Base-by-base conservation (phyloP, 2,113 vertebrate species). In the Sturnus vulgaris region DNA sequence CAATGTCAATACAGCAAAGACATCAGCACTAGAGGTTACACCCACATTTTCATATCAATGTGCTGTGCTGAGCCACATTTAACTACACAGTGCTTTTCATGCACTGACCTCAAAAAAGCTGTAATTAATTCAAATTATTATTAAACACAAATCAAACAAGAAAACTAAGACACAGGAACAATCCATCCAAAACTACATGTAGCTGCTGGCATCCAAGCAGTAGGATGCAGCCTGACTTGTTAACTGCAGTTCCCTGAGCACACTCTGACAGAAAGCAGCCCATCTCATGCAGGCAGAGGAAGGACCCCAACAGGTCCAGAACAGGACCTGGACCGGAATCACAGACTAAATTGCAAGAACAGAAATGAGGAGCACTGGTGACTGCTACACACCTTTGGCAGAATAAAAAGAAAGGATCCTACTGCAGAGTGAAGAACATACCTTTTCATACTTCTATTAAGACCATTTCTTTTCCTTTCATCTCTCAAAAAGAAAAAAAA, bases 11-110 rank as follows among this genome's bases (percentile, higher is more conserved):
- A 89, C 8, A 75, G 25, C 18, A 42, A 60, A 85, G 46, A 72
- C n/a, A 78, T 21, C 55, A 84, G 53, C 39, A 50, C 18, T 53
- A 64, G 23, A 92, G 28, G 42, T 53, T 66, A 77, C 39, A 66
- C 0, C 0, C 40, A 61, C 8, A 46, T 42, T 72, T 79, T 85
- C 28, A 0, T 8, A 53, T 9, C 61, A 77, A 39, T 0, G 9
- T 4, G 10, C 15, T 27, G 18, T 65, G 40, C 39, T 65, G 50
- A 92, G 33, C 23, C 55, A 57, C 46, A n/a, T 30, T 40, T 75
- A 60, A 65, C 19, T 57, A 61, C 30, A 55, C 8, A 17, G 10
- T 24, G 11, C 37, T 76, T 82, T 55, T 50, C 63, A 57, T 25
- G 37, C 49, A 76, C 9, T 50, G 66, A 89, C 15, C 50, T 77